Evolutionary conservation across 1,140 invertebrate species (phyloP), one percentile per base, ranked within the genome.

Genomic region (Archegozetes longisetosus): DNA sequence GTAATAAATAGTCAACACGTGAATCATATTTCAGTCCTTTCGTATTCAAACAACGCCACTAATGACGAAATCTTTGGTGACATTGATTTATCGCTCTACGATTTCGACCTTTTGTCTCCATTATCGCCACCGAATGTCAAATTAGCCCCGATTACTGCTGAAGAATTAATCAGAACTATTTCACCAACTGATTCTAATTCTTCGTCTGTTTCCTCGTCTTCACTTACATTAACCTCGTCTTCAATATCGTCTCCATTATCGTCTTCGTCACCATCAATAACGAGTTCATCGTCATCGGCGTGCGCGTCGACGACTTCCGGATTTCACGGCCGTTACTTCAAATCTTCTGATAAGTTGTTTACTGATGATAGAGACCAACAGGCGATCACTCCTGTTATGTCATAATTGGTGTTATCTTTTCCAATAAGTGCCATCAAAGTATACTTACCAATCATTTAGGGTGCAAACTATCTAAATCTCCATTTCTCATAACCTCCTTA

Each of bases 131-230:
- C 80, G 28, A 78, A 75, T 58, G 77, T 78, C 71, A 81, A 81
- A 67, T 69, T 82, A 29, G 77, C 79, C 20, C 79, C 80, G 2
- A 68, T 80, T n/a, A 79, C 57, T 1, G 77, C 78, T n/a, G 82
- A 84, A 61, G 82, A 84, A 65, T 76, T 83, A 24, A 74, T 83
- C 40, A 80, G 74, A 27, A 55, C 53, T 17, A 29, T 26, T 23
- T 12, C 51, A 53, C 26, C 24, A n/a, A 9, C 54, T 17, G 17
- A 27, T 23, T 17, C 40, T 1, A 55, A 46, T 32, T 40, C 4
- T 6, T n/a, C 29, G 4, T 20, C 26, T 9, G 24, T 46, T 9
- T n/a, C 17, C 17, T 20, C 24, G n/a, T 1, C 50, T 20, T 23
- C n/a, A 53, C n/a, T 12, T 14, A 32, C 53, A 40, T 13, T 55